A percentile compares a stretch with the other conserved stretches of the same genome.
These are phyloP conservation scores for Aquatica leii DNA, from an alignment of 2,888 invertebrate genomes.

Conservation along the genomic window DNA sequence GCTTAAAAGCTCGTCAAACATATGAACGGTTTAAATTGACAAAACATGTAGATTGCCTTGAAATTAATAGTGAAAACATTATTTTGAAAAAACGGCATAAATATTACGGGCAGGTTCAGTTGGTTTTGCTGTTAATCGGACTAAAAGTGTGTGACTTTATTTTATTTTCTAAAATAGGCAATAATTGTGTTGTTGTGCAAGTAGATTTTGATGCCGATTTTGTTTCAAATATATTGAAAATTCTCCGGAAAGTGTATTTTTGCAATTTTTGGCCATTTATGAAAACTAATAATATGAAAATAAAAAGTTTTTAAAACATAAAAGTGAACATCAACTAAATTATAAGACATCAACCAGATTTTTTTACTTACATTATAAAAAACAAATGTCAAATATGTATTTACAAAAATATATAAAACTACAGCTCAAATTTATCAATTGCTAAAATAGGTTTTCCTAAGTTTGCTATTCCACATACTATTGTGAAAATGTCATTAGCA, in stretches of 20 bases:
- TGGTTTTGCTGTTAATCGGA: constrained; percentile 1
- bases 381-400: not conserved
- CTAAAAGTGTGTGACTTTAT: constrained; percentile 5
- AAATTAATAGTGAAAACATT: constrained; percentile 1
- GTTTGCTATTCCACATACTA: constrained; percentile 15
- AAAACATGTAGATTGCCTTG: not conserved
- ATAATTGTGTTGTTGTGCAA: not conserved
- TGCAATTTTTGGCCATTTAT: not conserved
- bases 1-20: too few relatives aligned
- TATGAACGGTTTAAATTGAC: not conserved
- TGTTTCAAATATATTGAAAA: not conserved
- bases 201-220: not conserved
- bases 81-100: not conserved
- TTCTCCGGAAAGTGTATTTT: not conserved
- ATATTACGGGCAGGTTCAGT: constrained; percentile 19
- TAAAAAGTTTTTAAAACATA: too few relatives aligned
- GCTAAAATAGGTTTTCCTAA: constrained; percentile 14
- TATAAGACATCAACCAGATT: too few relatives aligned
- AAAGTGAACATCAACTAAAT: too few relatives aligned
- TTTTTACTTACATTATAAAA: not conserved
- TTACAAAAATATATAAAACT: too few relatives aligned
- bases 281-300: not conserved
- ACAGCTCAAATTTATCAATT: constrained; percentile 5
- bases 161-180: not conserved
- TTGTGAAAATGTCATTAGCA: constrained; percentile 8